These are phyloP conservation scores for Drosophila phalerata DNA, from an alignment of 2,888 invertebrate species.

Conservation along the genomic window DNA sequence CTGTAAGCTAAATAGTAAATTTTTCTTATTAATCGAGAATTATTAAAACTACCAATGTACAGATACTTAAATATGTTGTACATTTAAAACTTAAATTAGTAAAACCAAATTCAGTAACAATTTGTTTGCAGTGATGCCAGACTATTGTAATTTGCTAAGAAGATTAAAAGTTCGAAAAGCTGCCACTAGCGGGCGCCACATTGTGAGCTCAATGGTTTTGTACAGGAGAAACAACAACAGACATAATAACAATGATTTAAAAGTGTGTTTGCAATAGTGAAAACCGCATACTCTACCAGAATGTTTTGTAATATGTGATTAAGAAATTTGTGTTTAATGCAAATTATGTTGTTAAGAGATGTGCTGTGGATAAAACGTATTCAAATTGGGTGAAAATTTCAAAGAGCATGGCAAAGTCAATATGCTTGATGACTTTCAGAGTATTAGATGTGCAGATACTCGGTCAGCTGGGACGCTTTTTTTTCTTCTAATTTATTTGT, in stretches of 20 bases:
- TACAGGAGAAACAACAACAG: conserved; percentile 7
- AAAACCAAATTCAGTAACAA: conserved; percentile 1
- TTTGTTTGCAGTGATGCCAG: conserved; percentile 30
- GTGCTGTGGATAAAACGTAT: background rate
- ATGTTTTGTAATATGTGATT: background rate
- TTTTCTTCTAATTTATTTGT: conserved; percentile 13
- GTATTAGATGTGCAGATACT: conserved; percentile 22
- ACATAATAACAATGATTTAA: conserved; percentile 19
- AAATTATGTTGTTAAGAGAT: background rate
- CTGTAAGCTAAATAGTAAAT: background rate
- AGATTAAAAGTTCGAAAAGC: conserved; percentile 2
- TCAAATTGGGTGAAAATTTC: background rate
- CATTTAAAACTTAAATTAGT: background rate
- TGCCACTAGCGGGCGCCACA: conserved; percentile 29
- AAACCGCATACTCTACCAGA: conserved; percentile 7
- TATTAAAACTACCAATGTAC: background rate
- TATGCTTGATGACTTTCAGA: background rate
- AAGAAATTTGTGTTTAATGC: background rate
- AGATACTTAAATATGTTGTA: too few relatives aligned
- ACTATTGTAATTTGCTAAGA: background rate
- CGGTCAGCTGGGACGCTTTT: conserved; percentile 57
- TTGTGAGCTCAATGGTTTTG: conserved; percentile 9
- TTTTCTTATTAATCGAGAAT: background rate
- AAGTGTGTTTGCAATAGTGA: background rate
- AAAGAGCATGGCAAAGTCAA: background rate